Percentiles rank a stretch among this genome's conserved stretches.
These are phyloP conservation scores for Lydus trimaculatus DNA, from an alignment of 2,888 invertebrate genomes.

Conservation along the genomic window DNA sequence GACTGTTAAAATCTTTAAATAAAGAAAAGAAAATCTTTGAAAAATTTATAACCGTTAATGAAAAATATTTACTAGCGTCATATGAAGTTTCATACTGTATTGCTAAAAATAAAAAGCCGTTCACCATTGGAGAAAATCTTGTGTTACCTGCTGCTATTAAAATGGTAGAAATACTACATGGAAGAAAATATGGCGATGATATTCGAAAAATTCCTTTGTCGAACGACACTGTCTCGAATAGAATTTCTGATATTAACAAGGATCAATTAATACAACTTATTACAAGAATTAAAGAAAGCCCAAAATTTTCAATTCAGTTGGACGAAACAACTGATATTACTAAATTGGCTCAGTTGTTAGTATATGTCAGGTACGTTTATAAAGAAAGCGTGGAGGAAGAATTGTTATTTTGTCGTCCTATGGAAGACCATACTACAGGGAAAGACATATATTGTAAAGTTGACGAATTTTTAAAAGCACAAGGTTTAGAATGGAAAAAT, in stretches of 20 bases:
- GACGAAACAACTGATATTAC: conserved; percentile 32
- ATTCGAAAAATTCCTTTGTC: conserved; percentile 34
- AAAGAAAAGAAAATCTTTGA: conserved; percentile 30
- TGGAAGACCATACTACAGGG: conserved; percentile 29
- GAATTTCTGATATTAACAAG: conserved; percentile 33
- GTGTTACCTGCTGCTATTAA: conserved; percentile 28
- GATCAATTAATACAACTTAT: conserved; percentile 30
- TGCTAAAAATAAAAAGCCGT: conserved; percentile 32
- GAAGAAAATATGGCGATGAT: conserved; percentile 31
- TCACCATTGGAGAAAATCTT: conserved; percentile 34
- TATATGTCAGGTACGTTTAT: conserved; percentile 10
- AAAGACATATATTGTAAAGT: conserved; percentile 31
- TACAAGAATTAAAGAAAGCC: conserved; percentile 29
- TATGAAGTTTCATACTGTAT: conserved; percentile 36
- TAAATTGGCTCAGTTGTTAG: conserved; percentile 7
- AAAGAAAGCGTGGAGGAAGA: conserved; percentile 27
- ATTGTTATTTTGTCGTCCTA: conserved; percentile 30
- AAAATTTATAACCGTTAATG: conserved; percentile 32
- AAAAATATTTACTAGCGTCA: conserved; percentile 36
- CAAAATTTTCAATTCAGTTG: conserved; percentile 31
- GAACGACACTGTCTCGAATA: conserved; percentile 32
- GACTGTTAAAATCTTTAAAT: conserved; percentile 26
- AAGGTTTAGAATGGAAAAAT: conserved; percentile 31
- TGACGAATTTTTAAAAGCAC: conserved; percentile 28
- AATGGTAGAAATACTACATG: conserved; percentile 35